These are phyloP conservation scores for Panzeria rudis DNA, from an alignment of 2,888 invertebrate species.

Conservation along the genomic window DNA sequence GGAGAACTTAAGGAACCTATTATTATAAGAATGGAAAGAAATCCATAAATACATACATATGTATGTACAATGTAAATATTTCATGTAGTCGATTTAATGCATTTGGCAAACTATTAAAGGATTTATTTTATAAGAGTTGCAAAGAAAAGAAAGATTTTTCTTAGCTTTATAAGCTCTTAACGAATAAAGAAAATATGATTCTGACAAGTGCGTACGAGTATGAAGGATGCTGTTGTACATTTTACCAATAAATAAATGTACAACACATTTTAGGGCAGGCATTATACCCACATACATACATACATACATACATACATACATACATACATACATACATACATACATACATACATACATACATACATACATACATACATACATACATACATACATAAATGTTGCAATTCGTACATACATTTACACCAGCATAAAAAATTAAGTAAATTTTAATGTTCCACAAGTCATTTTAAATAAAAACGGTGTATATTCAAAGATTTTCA, in stretches of 20 bases:
- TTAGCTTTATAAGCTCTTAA: constrained; percentile 68
- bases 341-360: too few relatives aligned
- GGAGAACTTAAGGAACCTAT: constrained; percentile 52
- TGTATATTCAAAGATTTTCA: not conserved
- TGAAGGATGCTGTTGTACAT: constrained; percentile 2
- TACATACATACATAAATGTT: not conserved
- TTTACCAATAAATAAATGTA: constrained; percentile 19
- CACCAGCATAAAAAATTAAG: constrained; percentile 11
- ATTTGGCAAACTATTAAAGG: constrained; percentile 71
- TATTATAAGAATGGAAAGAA: constrained; percentile 41
- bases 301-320: too few relatives aligned
- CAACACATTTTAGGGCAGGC: not conserved
- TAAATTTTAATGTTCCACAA: not conserved
- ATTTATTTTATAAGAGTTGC: constrained; percentile 58
- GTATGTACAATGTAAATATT: too few relatives aligned
- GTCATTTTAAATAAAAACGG: not conserved
- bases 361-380: too few relatives aligned
- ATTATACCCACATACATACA: not conserved
- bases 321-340: too few relatives aligned
- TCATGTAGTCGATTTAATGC: constrained; percentile 67
- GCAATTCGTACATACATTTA: not conserved
- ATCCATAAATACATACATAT: too few relatives aligned
- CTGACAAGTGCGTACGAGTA: not conserved
- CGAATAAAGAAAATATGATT: constrained; percentile 60
- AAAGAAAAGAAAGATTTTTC: constrained; percentile 57